Conservation (phyloP, 2,797 vertebrate species). For the Myotis findleyi region DNA sequence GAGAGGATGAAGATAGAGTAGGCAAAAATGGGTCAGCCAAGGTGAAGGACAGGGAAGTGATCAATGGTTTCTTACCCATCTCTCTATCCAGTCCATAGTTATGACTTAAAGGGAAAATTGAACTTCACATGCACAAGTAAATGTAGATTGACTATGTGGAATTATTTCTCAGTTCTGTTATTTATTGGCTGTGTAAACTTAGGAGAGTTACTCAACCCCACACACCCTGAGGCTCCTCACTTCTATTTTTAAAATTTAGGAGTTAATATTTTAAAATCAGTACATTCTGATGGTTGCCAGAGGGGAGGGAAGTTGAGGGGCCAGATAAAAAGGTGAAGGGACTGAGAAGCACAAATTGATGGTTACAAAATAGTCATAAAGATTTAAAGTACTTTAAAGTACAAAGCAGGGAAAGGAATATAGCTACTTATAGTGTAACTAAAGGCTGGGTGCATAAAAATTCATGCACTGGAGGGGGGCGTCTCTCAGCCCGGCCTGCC, state of each 20-base stretch:
- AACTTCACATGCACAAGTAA: not conserved
- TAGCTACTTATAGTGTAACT: not conserved
- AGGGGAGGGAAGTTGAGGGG: not conserved
- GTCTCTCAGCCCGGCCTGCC: too few species aligned
- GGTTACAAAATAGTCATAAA: not conserved
- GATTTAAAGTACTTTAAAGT: not conserved
- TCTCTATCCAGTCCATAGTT: not conserved
- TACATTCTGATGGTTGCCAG: not conserved
- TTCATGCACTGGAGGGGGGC: too few species aligned
- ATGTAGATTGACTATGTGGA: not conserved
- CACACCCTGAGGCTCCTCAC: not conserved
- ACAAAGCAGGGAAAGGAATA: not conserved
- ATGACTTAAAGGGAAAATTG: not conserved
- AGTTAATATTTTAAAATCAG: not conserved
- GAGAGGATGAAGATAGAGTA: not conserved
- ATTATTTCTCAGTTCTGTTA: not conserved
- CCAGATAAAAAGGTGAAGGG: not conserved
- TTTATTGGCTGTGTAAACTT: not conserved
- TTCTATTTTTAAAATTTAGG: not conserved
- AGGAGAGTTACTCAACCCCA: not conserved
- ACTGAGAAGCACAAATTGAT: not conserved
- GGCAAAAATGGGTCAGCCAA: not conserved
- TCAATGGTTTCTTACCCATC: not conserved
- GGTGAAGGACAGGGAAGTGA: not conserved
- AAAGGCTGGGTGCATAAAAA: too few species aligned